These are phyloP conservation scores for Oncorhynchus mykiss DNA, from an alignment of 2,113 vertebrate genomes.

Conservation along the genomic window DNA sequence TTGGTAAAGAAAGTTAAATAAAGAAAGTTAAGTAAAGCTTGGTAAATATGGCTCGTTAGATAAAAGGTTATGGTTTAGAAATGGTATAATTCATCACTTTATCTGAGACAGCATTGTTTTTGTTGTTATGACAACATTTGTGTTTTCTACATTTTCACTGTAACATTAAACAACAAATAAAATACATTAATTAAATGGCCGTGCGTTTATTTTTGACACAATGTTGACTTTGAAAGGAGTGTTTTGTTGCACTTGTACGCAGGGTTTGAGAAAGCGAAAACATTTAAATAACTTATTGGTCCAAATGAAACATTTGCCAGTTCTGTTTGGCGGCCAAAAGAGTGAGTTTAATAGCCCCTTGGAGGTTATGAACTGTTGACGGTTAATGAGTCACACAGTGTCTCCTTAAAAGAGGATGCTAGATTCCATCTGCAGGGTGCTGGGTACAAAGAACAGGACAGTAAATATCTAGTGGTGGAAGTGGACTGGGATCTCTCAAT, in stretches of 20 bases:
- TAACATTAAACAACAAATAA: slow-evolving; percentile 47
- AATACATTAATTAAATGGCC: slow-evolving; percentile 38
- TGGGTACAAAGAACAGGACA: slow-evolving; percentile 89
- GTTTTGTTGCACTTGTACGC: slow-evolving; percentile 59
- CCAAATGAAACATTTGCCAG: slow-evolving; percentile 89
- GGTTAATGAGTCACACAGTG: slow-evolving; percentile 99
- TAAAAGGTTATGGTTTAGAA: too few species aligned
- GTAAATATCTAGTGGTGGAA: slow-evolving; percentile 91
- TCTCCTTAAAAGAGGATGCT: slow-evolving; percentile 88
- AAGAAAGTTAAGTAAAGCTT: too few species aligned
- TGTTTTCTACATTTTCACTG: not conserved
- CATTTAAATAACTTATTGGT: slow-evolving; percentile 60
- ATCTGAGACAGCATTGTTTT: too few species aligned
- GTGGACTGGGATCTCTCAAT: slow-evolving; percentile 87
- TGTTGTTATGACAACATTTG: not conserved
- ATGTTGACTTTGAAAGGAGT: slow-evolving; percentile 34
- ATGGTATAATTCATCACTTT: too few species aligned
- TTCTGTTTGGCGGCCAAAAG: slow-evolving; percentile 83
- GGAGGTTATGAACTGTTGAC: slow-evolving; percentile 97
- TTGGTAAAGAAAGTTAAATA: too few species aligned
- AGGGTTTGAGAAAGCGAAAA: slow-evolving; percentile 57
- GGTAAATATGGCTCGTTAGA: too few species aligned
- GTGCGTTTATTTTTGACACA: slow-evolving; percentile 53
- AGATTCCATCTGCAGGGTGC: slow-evolving; percentile 91
- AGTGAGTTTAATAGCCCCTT: slow-evolving; percentile 91